These are phyloP conservation scores for Plebejus melissa DNA, from an alignment of 2,888 invertebrate genomes.

Conservation along the genomic window DNA sequence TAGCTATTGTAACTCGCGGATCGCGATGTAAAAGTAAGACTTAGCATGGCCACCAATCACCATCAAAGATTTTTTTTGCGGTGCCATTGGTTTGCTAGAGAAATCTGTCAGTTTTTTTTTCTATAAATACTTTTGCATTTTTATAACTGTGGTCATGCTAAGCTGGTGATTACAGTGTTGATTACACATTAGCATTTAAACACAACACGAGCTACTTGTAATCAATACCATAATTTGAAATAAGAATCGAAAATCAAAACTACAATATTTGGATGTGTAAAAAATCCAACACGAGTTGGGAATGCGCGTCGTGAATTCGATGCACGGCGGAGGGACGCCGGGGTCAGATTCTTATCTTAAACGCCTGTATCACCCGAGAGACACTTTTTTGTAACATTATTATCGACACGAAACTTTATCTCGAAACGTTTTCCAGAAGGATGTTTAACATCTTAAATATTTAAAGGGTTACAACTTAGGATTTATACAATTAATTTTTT, in stretches of 20 bases:
- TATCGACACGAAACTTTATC: slow-evolving; percentile 64
- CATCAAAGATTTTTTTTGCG: too few species aligned
- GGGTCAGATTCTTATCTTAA: slow-evolving; percentile 77
- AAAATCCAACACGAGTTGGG: slow-evolving; percentile 49
- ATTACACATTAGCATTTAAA: not conserved
- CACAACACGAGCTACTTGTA: not conserved
- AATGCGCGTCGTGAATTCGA: slow-evolving; percentile 72
- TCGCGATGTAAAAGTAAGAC: too few species aligned
- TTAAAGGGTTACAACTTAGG: slow-evolving; percentile 36
- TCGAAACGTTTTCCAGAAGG: slow-evolving; percentile 48
- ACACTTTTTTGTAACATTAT: slow-evolving; percentile 75
- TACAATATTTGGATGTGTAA: slow-evolving; percentile 26
- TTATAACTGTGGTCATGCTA: too few species aligned
- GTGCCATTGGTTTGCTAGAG: too few species aligned
- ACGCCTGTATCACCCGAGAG: slow-evolving; percentile 76
- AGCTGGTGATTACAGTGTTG: not conserved
- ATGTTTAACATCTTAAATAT: slow-evolving; percentile 36
- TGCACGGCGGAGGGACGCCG: slow-evolving; percentile 64
- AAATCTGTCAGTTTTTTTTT: too few species aligned
- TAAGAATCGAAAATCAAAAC: not conserved
- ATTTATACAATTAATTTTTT: slow-evolving; percentile 27
- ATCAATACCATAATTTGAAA: slow-evolving; percentile 10
- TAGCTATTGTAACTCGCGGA: too few species aligned
- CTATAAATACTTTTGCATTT: too few species aligned
- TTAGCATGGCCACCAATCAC: too few species aligned